Conservation (phyloP, 2,797 vertebrate genomes). For the Clarias platycephalus region DNA sequence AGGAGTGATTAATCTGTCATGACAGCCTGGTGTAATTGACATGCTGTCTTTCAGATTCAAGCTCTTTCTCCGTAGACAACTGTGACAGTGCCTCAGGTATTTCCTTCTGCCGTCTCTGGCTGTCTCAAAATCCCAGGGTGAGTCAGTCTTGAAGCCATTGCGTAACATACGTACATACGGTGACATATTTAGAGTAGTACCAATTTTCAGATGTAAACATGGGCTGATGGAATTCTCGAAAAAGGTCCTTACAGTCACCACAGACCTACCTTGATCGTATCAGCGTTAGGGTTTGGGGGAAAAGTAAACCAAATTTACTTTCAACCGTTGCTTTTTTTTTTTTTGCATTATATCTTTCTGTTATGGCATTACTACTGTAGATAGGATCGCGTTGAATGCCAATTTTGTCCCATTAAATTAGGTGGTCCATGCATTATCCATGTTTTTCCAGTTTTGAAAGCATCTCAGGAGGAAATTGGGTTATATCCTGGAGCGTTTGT, state of each 20-base stretch:
- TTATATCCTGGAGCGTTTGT: conserved; percentile 38
- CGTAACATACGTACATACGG: conserved; percentile 1
- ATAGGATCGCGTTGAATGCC: conserved; percentile 46
- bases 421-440: conserved; percentile 22
- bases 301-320: conserved; percentile 30
- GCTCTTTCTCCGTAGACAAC: conserved; percentile 15
- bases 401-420: conserved; percentile 47
- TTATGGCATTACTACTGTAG: conserved; percentile 8
- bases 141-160: conserved; percentile 21
- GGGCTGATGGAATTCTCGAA: conserved; percentile 1
- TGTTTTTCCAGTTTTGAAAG: conserved; percentile 42
- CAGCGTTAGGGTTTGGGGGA: background rate
- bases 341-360: conserved; percentile 1
- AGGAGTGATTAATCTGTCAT: conserved; percentile 20
- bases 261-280: conserved; percentile 10
- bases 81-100: conserved; percentile 29
- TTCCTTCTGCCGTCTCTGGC: conserved; percentile 32
- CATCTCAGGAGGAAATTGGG: conserved; percentile 35
- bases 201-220: conserved; percentile 39
- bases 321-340: conserved; percentile 12
- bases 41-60: conserved; percentile 20
- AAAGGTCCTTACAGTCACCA: background rate
- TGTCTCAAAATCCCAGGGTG: conserved; percentile 23
- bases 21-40: conserved; percentile 22
- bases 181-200: conserved; percentile 34